Evolutionary conservation across 2,797 vertebrate genomes (phyloP).

Genomic region (Erpetoichthys calabaricus): DNA sequence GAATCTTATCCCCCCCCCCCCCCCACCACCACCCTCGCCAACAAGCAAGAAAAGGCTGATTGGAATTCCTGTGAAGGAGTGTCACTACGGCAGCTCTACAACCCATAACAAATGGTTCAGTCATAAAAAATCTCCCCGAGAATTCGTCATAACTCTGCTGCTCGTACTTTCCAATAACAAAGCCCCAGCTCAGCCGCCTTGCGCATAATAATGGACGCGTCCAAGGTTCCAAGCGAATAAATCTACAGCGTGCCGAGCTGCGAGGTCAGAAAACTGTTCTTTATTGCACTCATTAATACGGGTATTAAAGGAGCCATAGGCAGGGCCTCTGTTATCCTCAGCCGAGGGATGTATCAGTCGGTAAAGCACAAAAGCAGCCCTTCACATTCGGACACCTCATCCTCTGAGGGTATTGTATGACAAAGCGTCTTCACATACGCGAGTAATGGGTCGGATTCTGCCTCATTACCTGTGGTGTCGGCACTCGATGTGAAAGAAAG

Average conservation of each 20-base stretch:
- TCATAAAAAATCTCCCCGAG: conserved; percentile 56
- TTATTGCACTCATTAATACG: conserved; percentile 29
- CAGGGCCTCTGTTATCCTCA: no score
- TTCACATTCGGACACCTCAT: no score
- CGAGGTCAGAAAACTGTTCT: conserved; percentile 9
- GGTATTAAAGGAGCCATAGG: conserved; percentile 22
- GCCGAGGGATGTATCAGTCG: no score
- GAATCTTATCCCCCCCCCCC: no score
- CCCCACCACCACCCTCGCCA: no score
- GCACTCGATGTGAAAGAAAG: no score
- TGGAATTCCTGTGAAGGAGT: conserved; percentile 49
- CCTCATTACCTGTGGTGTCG: no score
- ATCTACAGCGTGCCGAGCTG: conserved; percentile 3
- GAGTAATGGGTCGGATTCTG: no score
- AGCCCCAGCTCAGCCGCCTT: conserved; percentile 4
- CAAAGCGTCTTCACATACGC: no score
- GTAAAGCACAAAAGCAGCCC: no score
- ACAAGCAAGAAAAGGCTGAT: conserved; percentile 33
- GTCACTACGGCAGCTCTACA: conserved; percentile 48
- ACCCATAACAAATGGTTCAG: conserved; percentile 56
- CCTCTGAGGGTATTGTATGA: no score
- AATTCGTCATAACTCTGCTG: conserved; percentile 48
- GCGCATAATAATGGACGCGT: conserved; percentile 14
- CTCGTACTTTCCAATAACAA: conserved; percentile 10
- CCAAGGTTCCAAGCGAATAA: conserved; percentile 8